These are phyloP conservation scores for Thalassophryne amazonica DNA, from an alignment of 2,797 vertebrate species.

Conservation along the genomic window DNA sequence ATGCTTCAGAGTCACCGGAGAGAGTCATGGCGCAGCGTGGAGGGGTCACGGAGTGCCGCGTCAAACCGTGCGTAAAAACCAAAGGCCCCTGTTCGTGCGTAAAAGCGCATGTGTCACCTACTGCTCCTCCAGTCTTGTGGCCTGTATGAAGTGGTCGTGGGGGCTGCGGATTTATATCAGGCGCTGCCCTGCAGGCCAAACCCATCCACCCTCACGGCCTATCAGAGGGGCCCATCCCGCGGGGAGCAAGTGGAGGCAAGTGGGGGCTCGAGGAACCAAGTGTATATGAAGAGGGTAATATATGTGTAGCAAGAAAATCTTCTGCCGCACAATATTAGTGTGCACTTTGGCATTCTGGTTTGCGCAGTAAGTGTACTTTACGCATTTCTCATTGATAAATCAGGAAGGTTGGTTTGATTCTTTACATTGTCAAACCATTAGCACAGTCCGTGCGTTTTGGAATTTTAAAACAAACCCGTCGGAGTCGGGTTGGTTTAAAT, in stretches of 20 bases:
- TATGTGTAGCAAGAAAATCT: no score
- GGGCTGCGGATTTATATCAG: slow-evolving; percentile 69
- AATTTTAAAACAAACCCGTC: no score
- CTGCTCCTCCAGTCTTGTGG: not conserved
- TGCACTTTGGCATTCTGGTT: no score
- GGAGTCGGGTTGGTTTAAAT: slow-evolving; percentile 80
- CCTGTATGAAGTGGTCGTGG: slow-evolving; percentile 23
- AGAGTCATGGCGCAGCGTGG: slow-evolving; percentile 69
- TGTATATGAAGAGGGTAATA: no score
- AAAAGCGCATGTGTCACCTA: slow-evolving; percentile 30
- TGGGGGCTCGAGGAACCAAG: slow-evolving; percentile 18
- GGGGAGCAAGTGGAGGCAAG: slow-evolving; percentile 42
- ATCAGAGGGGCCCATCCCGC: slow-evolving; percentile 70
- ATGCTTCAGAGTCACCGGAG: slow-evolving; percentile 60
- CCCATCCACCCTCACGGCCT: slow-evolving; percentile 72
- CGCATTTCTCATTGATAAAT: no score
- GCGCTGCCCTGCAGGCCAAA: slow-evolving; percentile 53
- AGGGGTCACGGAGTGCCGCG: slow-evolving; percentile 10
- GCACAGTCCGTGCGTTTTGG: no score
- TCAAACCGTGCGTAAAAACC: slow-evolving; percentile 53
- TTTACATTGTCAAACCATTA: no score
- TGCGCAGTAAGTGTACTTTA: no score
- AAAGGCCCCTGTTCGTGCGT: slow-evolving; percentile 30
- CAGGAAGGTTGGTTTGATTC: no score
- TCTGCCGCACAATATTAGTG: no score